A percentile compares a stretch with the other conserved stretches of the same genome.
Conservation (phyloP, 2,797 vertebrate genomes). For the Capromys pilorides region DNA sequence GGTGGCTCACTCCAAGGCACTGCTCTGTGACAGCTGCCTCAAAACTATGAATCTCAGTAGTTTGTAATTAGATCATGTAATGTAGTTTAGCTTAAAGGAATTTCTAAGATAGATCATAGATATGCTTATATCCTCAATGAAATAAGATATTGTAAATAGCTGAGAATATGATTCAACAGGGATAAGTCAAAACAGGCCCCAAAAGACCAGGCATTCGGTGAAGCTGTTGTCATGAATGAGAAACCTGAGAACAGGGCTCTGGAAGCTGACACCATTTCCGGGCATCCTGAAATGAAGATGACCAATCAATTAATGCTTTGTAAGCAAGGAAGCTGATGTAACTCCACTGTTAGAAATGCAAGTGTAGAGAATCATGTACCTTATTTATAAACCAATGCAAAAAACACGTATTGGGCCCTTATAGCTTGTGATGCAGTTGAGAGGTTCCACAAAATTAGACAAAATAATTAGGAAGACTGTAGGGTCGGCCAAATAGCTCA, state of each 20-base stretch:
- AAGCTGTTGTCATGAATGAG: not conserved
- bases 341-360: not conserved
- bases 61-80: constrained; percentile 27
- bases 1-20: not conserved
- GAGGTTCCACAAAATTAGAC: not conserved
- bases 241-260: not conserved
- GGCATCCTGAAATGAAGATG: not conserved
- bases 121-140: constrained; percentile 31
- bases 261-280: not conserved
- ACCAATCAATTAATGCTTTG: not conserved
- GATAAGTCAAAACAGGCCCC: constrained; percentile 10
- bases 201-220: constrained; percentile 2
- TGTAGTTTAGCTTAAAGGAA: constrained; percentile 5
- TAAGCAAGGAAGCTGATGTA: not conserved
- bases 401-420: not conserved
- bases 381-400: not conserved
- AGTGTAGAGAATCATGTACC: not conserved
- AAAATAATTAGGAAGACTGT: not conserved
- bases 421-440: not conserved
- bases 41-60: constrained; percentile 41
- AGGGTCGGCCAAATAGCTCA: no score
- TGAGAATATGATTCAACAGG: not conserved
- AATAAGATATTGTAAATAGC: constrained; percentile 48
- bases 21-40: not conserved
- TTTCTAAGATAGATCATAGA: not conserved